These are phyloP conservation scores for Nyctibius bracteatus DNA, from an alignment of 2,113 vertebrate species.

Conservation along the genomic window DNA sequence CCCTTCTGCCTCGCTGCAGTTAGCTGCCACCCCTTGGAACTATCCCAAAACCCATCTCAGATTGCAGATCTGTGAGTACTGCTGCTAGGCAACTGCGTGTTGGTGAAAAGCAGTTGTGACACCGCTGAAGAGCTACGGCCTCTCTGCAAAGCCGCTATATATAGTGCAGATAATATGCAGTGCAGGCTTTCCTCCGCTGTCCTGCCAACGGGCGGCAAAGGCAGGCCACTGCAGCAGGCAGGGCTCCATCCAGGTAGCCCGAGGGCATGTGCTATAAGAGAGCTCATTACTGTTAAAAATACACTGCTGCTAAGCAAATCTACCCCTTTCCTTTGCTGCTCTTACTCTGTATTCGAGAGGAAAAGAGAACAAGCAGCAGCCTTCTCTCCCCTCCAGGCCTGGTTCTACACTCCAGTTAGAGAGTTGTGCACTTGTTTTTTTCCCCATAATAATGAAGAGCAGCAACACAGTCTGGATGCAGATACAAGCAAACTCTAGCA, in stretches of 20 bases:
- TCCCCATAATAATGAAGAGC: not conserved
- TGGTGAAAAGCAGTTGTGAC: not conserved
- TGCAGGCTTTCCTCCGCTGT: not conserved
- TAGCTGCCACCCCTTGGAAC: constrained; percentile 7
- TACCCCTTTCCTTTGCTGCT: not conserved
- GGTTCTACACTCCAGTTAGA: not conserved
- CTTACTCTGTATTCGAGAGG: not conserved
- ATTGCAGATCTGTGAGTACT: not conserved
- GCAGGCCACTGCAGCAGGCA: not conserved
- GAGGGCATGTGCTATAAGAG: not conserved
- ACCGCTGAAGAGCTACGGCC: not conserved
- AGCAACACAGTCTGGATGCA: not conserved
- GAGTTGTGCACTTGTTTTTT: not conserved
- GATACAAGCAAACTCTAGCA: not conserved
- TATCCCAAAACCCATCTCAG: not conserved
- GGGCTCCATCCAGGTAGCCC: not conserved
- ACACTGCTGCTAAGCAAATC: not conserved
- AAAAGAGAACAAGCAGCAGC: not conserved
- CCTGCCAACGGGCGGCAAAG: not conserved
- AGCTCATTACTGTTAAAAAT: not conserved
- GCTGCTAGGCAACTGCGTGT: constrained; percentile 21
- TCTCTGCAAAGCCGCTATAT: not conserved
- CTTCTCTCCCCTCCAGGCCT: not conserved
- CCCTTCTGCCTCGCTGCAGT: not conserved
- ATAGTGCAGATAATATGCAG: not conserved